A percentile compares a stretch with the other conserved stretches of the same genome.
These are phyloP conservation scores for Acronicta psi DNA, from an alignment of 2,888 invertebrate species.

Conservation along the genomic window DNA sequence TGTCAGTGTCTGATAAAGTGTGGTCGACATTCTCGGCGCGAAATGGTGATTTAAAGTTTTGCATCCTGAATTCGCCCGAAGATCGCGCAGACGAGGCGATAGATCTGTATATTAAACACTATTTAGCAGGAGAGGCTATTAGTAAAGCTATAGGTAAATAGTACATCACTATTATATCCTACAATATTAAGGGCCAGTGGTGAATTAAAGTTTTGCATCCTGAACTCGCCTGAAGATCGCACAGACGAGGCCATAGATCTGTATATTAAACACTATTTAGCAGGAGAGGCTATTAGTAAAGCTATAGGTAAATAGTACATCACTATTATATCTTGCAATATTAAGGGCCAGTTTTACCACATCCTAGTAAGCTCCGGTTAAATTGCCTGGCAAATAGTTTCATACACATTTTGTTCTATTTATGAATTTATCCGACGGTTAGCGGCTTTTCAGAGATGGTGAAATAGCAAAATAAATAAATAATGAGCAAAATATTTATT, in stretches of 20 bases:
- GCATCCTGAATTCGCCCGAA: slow-evolving; percentile 10
- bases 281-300: not conserved
- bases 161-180: no score
- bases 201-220: slow-evolving; percentile 1
- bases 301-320: not conserved
- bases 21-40: slow-evolving; percentile 9
- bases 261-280: slow-evolving; percentile 1
- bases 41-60: not conserved
- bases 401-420: no score
- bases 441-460: no score
- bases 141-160: not conserved
- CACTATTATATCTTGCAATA: no score
- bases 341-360: no score
- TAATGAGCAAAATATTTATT: no score
- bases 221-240: slow-evolving; percentile 9
- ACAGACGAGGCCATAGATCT: slow-evolving; percentile 4
- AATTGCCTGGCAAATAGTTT: no score
- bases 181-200: no score
- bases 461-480: no score
- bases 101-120: slow-evolving; percentile 3
- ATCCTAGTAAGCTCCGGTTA: no score
- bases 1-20: slow-evolving; percentile 2
- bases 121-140: not conserved
- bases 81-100: slow-evolving; percentile 5
- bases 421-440: no score